These are phyloP conservation scores for Nerophis lumbriciformis DNA, from an alignment of 2,113 vertebrate species.

Conservation along the genomic window DNA sequence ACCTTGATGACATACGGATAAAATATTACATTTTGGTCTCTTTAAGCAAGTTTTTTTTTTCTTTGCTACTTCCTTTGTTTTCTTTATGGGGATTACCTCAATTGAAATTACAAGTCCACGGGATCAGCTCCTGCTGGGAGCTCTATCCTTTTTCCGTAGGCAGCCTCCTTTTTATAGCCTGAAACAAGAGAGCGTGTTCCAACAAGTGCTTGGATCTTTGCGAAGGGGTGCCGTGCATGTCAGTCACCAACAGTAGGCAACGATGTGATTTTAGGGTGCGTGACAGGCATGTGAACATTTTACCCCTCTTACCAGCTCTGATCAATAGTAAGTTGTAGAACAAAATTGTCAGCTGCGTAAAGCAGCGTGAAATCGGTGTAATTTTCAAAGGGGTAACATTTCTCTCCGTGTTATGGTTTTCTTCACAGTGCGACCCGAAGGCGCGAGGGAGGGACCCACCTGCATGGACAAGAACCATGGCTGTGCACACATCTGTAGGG, in stretches of 20 bases:
- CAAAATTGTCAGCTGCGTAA: conserved; percentile 9
- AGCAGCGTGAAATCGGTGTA: conserved; percentile 15
- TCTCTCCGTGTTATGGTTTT: conserved; percentile 20
- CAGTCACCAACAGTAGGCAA: conserved; percentile 53
- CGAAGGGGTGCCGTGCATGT: conserved; percentile 40
- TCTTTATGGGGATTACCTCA: conserved; percentile 63
- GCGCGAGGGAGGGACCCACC: conserved; percentile 91
- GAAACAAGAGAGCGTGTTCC: conserved; percentile 47
- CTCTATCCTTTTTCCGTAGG: conserved; percentile 59
- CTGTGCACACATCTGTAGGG: conserved; percentile 95
- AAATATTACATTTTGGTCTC: conserved; percentile 15
- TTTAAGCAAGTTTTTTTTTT: conserved; percentile 36
- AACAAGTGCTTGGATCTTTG: conserved; percentile 46
- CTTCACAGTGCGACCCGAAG: conserved; percentile 73
- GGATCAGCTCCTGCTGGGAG: conserved; percentile 57
- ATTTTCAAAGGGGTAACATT: conserved; percentile 9
- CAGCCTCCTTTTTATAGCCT: conserved; percentile 48
- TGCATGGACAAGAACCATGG: conserved; percentile 99
- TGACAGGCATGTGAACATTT: conserved; percentile 29
- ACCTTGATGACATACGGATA: conserved; percentile 29
- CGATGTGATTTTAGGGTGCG: conserved; percentile 28
- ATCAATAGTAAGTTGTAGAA: conserved; percentile 19
- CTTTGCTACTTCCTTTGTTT: conserved; percentile 23
- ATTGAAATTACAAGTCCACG: conserved; percentile 64
- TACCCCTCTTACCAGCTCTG: conserved; percentile 13